phyloP scores from a whole-genome alignment of 2,888 invertebrate species.

The Limnephilus lunatus region DNA sequence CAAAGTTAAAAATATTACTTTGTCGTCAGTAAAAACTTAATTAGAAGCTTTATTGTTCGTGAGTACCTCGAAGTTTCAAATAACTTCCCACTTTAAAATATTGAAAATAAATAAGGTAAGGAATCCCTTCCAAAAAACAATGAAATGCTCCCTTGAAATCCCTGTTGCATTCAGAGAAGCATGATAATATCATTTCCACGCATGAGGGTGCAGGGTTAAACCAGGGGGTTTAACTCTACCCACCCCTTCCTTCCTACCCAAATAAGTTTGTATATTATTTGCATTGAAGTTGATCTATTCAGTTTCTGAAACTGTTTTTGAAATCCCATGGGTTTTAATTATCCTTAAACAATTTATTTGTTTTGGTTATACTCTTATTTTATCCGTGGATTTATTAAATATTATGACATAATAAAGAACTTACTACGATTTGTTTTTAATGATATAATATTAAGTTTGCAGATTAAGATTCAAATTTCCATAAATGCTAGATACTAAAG shows the following conservation, averaged over 20 bases:
- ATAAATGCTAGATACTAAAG: too few relatives aligned
- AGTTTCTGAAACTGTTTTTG: neutral
- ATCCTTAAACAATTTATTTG: neutral
- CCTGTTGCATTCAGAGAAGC: constrained; percentile 55
- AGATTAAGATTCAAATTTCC: too few relatives aligned
- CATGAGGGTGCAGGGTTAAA: constrained; percentile 59
- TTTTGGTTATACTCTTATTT: neutral
- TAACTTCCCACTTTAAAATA: neutral
- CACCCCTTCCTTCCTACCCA: neutral
- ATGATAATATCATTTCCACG: constrained; percentile 63
- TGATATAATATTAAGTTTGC: too few relatives aligned
- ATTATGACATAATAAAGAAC: too few relatives aligned
- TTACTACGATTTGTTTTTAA: too few relatives aligned
- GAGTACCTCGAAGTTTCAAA: neutral
- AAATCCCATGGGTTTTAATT: neutral
- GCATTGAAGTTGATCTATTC: neutral
- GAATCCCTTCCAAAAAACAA: neutral
- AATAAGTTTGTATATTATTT: neutral
- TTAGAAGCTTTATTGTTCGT: neutral
- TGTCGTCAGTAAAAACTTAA: neutral
- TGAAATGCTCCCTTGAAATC: constrained; percentile 19
- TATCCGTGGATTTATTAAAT: too few relatives aligned
- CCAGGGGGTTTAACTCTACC: neutral
- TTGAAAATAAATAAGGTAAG: neutral
- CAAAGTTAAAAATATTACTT: too few relatives aligned